Percentiles rank a stretch among this genome's conserved stretches.
These are phyloP conservation scores for Melitaea cinxia DNA, from an alignment of 1,140 invertebrate genomes.

Conservation along the genomic window DNA sequence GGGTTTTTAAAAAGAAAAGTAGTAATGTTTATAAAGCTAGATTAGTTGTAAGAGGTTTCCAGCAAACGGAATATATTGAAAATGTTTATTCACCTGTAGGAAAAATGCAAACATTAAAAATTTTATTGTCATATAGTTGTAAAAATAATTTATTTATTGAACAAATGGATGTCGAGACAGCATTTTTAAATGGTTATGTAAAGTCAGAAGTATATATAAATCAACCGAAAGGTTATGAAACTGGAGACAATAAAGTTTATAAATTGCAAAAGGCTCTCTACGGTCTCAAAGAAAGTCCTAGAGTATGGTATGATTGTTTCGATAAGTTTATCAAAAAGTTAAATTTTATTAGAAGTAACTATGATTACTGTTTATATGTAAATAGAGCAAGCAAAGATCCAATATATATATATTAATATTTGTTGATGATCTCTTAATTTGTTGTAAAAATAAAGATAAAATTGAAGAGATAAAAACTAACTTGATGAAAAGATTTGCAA, in stretches of 20 bases:
- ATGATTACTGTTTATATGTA: constrained; percentile 44
- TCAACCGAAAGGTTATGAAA: too few relatives aligned
- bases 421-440: constrained; percentile 36
- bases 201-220: too few relatives aligned
- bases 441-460: constrained; percentile 39
- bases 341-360: constrained; percentile 41
- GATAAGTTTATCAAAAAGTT: constrained; percentile 38
- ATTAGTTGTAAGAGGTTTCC: too few relatives aligned
- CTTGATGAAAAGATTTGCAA: constrained; percentile 49
- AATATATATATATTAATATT: constrained; percentile 26
- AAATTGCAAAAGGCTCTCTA: constrained; percentile 49
- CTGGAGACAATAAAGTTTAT: constrained; percentile 44
- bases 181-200: too few relatives aligned
- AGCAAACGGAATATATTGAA: too few relatives aligned
- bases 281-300: constrained; percentile 21
- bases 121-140: too few relatives aligned
- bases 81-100: too few relatives aligned
- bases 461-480: constrained; percentile 47
- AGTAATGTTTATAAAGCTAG: too few relatives aligned
- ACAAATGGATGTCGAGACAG: too few relatives aligned
- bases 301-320: constrained; percentile 55
- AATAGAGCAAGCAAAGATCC: constrained; percentile 39
- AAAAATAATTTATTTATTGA: too few relatives aligned
- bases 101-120: too few relatives aligned
- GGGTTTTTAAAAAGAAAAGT: too few relatives aligned